Percentiles rank a stretch among this genome's conserved stretches.
These are phyloP conservation scores for Laticauda colubrina DNA, from an alignment of 2,113 vertebrate species.

Conservation along the genomic window DNA sequence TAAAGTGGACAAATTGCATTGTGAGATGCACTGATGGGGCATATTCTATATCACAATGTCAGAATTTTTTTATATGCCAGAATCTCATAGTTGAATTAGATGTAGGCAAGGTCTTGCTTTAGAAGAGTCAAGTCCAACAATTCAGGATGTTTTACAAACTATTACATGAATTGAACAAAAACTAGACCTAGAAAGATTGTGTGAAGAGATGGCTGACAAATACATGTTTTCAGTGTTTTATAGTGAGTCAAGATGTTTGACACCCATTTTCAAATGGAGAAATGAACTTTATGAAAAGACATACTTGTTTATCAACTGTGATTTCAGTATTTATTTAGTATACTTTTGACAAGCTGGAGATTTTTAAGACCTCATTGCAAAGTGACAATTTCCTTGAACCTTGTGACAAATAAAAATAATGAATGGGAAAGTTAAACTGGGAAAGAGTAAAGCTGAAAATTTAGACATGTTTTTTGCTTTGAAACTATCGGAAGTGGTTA, in stretches of 20 bases:
- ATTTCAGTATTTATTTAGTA: neutral
- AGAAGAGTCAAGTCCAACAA: neutral
- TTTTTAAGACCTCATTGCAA: neutral
- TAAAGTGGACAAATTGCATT: neutral
- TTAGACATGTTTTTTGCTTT: neutral
- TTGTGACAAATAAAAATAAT: neutral
- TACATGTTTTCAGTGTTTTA: neutral
- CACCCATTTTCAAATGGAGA: neutral
- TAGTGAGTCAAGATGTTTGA: neutral
- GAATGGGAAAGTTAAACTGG: neutral
- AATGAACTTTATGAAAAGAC: neutral
- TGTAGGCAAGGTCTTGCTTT: neutral
- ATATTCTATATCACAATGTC: neutral
- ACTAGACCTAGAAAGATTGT: neutral
- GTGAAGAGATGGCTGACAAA: neutral
- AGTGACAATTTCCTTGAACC: neutral
- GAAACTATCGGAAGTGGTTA: neutral
- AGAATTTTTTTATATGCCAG: neutral
- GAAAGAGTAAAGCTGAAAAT: neutral
- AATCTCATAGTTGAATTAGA: neutral
- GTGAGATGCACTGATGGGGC: neutral
- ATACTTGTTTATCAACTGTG: neutral
- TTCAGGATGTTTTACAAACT: neutral
- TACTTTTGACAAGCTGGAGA: neutral
- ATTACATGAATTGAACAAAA: neutral